Conservation (phyloP, 2,113 vertebrate species). For the Falcunculus frontatus region DNA sequence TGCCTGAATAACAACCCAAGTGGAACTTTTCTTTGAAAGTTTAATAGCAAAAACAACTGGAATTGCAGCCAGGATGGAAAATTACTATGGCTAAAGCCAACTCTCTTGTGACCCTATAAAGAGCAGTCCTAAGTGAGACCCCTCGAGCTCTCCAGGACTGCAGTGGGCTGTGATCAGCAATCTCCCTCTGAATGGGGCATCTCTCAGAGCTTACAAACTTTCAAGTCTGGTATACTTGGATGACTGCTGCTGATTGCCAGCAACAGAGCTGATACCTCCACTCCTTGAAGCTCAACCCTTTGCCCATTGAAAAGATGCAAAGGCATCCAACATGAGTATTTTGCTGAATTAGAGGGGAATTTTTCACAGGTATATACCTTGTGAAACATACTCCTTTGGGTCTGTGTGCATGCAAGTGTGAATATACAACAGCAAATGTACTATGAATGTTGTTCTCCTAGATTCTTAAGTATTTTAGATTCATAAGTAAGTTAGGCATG, state of each 20-base stretch:
- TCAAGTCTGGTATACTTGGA: neutral
- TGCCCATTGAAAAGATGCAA: neutral
- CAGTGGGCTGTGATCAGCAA: neutral
- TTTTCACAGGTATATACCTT: neutral
- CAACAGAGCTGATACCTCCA: neutral
- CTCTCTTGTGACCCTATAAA: neutral
- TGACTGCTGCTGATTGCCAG: neutral
- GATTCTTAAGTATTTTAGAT: neutral
- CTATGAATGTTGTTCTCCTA: neutral
- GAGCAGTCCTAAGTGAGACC: neutral
- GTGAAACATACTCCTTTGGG: neutral
- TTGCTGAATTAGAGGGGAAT: neutral
- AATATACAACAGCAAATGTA: neutral
- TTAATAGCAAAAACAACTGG: neutral
- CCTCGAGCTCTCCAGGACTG: neutral
- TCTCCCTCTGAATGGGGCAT: neutral
- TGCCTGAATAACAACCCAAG: neutral
- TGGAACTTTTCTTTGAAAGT: neutral
- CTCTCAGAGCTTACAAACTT: neutral
- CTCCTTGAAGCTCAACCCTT: neutral
- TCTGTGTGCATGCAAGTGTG: neutral
- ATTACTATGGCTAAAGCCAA: neutral
- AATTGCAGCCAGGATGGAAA: neutral
- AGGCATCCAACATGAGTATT: neutral
- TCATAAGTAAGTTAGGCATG: too few relatives aligned